A percentile compares a stretch with the other conserved stretches of the same genome.
These are phyloP conservation scores for Centropus unirufus DNA, from an alignment of 2,113 vertebrate species.

Conservation along the genomic window DNA sequence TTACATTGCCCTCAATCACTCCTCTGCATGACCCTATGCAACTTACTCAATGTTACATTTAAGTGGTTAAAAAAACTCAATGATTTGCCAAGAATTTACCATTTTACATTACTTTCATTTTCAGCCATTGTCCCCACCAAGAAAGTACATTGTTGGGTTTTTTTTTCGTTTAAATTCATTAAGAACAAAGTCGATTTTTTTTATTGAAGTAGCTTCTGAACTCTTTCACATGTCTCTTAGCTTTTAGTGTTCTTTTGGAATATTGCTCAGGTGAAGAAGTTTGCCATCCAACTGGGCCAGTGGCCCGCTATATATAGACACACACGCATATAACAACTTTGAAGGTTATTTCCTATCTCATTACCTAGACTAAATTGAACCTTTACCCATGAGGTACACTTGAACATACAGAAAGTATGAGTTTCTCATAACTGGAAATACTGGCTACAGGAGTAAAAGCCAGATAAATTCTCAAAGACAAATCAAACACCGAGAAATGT, in stretches of 20 bases:
- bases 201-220: background rate
- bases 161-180: background rate
- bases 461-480: background rate
- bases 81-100: background rate
- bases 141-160: fast-evolving
- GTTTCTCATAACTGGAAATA: background rate
- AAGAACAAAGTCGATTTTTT: background rate
- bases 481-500: background rate
- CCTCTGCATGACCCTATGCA: background rate
- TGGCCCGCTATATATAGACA: background rate
- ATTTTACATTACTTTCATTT: background rate
- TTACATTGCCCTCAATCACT: background rate
- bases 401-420: background rate
- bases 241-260: background rate
- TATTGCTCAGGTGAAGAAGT: background rate
- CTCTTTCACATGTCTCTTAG: fast-evolving
- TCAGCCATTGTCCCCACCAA: background rate
- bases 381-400: background rate
- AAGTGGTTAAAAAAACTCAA: background rate
- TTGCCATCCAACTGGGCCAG: background rate
- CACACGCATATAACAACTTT: background rate
- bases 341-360: background rate
- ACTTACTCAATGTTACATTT: background rate
- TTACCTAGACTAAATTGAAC: background rate
- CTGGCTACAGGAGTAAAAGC: background rate